Base-by-base conservation (phyloP, 2,888 invertebrate genomes). In the Philopedon plagiatum region DNA sequence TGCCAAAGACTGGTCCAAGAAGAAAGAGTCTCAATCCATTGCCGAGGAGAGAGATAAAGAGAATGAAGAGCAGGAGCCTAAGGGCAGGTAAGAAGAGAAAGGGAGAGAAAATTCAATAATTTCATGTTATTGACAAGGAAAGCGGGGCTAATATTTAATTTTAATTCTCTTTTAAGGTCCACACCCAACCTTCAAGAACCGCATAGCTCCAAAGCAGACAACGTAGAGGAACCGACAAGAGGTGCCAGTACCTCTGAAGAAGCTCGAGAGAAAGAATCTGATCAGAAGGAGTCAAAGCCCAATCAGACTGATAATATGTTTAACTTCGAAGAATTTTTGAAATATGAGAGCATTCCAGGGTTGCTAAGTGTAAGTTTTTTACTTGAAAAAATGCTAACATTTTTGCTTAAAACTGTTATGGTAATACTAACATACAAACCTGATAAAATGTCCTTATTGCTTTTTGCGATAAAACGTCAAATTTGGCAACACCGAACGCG, bases 261-360 rank as follows among this genome's bases (percentile, higher is more conserved):
- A 23, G 18, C 7, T 21, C 5, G 13, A 5, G 62, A 29, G 32
- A 63, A 29, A 29, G 54, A 58, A 9, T 9, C 39, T 1, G 57
- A 66, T 23, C 57, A 57, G 46, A 46, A 57, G 11, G 19, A 57
- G 5, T 21, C 49, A 1, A 18, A 18, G 15, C 19, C 26, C 19
- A 11, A 34, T 5, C 19, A 63, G 7, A 21, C 74, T 57, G 80
- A 79, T n/a, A 77, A 80, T 32, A 73, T 9, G 88, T 94, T 95
- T 83, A 94, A 94, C 86, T 90, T 96, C 75, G 95, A 96, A 80
- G 94, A 94, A 77, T 93, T 96, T 82, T 90, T 96, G 76, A 94
- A 94, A 81, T 90, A 92, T 79, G 95, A 95, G 81, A 87, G 90
- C 71, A 90, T 95, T 80, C 92, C 93, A 49, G 92, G 92, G 60